Percentiles rank a stretch among this genome's conserved stretches.
Conservation (phyloP, 2,888 invertebrate genomes). For the Keiferia lycopersicella region DNA sequence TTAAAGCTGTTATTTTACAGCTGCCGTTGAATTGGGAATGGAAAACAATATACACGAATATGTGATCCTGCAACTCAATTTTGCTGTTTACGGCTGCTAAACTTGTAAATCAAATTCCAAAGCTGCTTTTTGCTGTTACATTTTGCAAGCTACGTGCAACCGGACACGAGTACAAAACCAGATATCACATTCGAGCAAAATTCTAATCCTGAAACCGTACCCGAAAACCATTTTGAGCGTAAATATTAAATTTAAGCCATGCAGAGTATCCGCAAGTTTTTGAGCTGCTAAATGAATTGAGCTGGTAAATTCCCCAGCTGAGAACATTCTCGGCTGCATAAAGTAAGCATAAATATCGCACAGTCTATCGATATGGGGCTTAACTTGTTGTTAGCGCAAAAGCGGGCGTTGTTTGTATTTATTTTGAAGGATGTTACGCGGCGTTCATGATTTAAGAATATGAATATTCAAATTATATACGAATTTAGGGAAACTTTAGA, state of each 20-base stretch:
- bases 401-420: conserved; percentile 8
- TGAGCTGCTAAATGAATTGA: conserved; percentile 65
- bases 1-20: background rate
- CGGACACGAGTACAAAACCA: conserved; percentile 11
- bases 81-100: conserved; percentile 1
- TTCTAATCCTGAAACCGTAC: conserved; percentile 16
- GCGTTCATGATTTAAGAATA: background rate
- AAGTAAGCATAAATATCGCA: conserved; percentile 67
- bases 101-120: conserved; percentile 9
- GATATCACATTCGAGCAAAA: conserved; percentile 11
- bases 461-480: no score
- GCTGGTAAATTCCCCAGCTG: conserved; percentile 51
- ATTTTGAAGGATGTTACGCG: background rate
- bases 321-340: conserved; percentile 62
- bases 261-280: conserved; percentile 49
- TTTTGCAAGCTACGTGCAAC: background rate
- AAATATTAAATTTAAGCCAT: conserved; percentile 15
- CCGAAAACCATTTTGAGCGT: conserved; percentile 18
- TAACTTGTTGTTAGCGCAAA: conserved; percentile 34
- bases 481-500: no score
- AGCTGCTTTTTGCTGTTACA: conserved; percentile 7
- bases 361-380: conserved; percentile 51
- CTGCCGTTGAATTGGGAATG: background rate
- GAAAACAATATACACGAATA: conserved; percentile 1
- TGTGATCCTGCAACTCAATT: background rate